Percentiles rank a stretch among this genome's conserved stretches.
These are phyloP conservation scores for Papilio protenor DNA, from an alignment of 2,888 invertebrate genomes.

Conservation along the genomic window DNA sequence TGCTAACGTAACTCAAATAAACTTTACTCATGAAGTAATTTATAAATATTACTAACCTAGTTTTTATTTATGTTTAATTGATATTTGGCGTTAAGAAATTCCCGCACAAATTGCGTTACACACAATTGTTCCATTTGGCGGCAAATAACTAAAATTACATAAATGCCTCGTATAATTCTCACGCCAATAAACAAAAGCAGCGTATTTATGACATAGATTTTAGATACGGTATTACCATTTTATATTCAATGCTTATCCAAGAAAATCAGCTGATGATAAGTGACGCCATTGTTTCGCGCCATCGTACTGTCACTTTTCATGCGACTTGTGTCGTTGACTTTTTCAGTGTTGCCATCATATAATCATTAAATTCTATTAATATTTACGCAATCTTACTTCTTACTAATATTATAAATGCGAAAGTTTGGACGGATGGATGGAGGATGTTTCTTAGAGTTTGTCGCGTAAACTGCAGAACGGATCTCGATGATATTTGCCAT, in stretches of 20 bases:
- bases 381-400: not conserved
- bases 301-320: conserved; percentile 32
- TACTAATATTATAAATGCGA: no score
- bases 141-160: conserved; percentile 35
- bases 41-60: not conserved
- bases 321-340: conserved; percentile 26
- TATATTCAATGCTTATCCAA: conserved; percentile 42
- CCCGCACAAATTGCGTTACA: conserved; percentile 8
- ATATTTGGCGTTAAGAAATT: not conserved
- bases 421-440: no score
- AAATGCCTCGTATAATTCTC: conserved; percentile 34
- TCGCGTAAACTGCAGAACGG: no score
- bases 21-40: not conserved
- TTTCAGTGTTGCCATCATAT: conserved; percentile 19
- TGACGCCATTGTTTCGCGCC: conserved; percentile 36
- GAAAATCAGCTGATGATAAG: conserved; percentile 41
- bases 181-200: conserved; percentile 40
- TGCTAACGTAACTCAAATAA: not conserved
- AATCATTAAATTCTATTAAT: not conserved
- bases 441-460: no score
- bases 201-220: conserved; percentile 36
- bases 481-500: no score
- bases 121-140: conserved; percentile 11
- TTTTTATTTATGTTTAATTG: not conserved
- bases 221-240: conserved; percentile 34